Percentiles rank a stretch among this genome's conserved stretches.
Evolutionary conservation across 2,888 invertebrate species (phyloP).

Genomic region (Scaptomyza caliginosa): DNA sequence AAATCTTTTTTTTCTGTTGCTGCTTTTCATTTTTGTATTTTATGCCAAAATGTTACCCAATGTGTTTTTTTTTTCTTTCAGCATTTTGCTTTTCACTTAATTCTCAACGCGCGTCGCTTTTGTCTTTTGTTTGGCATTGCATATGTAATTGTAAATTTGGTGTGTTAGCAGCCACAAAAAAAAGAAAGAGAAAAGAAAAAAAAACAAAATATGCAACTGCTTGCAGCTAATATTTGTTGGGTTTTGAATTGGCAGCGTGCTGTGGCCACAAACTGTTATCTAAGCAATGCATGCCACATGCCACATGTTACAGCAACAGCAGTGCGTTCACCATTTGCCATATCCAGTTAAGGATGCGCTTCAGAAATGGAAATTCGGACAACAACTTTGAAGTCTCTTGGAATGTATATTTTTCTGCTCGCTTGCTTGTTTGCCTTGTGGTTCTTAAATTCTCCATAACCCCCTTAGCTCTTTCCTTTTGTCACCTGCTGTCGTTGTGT

Average conservation of each 20-base stretch:
- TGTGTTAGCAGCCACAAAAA: background rate
- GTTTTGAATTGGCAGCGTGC: constrained; percentile 4
- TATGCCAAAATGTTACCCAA: too few species aligned
- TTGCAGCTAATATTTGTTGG: constrained; percentile 60
- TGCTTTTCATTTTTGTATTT: constrained; percentile 61
- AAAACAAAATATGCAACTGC: constrained; percentile 20
- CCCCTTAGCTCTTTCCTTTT: background rate
- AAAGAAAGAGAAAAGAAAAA: background rate
- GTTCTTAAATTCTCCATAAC: constrained; percentile 30
- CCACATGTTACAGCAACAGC: background rate
- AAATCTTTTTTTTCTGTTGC: constrained; percentile 72
- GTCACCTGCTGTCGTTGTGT: constrained; percentile 25
- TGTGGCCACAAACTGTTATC: constrained; percentile 52
- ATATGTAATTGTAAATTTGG: constrained; percentile 67
- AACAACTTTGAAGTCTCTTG: constrained; percentile 65
- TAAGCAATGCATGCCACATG: constrained; percentile 21
- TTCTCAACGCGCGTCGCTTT: constrained; percentile 36
- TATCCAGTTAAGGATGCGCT: constrained; percentile 10
- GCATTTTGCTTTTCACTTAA: constrained; percentile 30
- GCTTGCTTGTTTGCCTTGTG: constrained; percentile 70
- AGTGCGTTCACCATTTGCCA: constrained; percentile 12
- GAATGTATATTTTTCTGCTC: constrained; percentile 60
- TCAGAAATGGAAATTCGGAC: constrained; percentile 32
- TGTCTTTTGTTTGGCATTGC: constrained; percentile 52
- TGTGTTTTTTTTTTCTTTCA: constrained; percentile 9